These are phyloP conservation scores for Nettapus auritus DNA, from an alignment of 2,113 vertebrate genomes.

Conservation along the genomic window DNA sequence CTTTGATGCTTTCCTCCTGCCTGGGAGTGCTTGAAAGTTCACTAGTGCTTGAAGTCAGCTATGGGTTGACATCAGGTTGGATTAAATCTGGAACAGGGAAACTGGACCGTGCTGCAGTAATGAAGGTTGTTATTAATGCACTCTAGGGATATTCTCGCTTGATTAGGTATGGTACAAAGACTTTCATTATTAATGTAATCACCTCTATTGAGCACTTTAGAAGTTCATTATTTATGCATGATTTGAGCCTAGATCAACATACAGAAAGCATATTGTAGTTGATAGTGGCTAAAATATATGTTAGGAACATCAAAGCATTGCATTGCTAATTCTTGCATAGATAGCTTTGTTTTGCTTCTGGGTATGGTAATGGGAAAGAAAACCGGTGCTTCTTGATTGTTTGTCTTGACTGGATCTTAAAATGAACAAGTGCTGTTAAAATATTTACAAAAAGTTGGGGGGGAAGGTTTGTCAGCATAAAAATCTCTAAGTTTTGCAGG, in stretches of 20 bases:
- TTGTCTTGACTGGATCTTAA: neutral
- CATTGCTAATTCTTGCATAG: neutral
- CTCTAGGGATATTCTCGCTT: neutral
- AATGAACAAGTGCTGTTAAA: neutral
- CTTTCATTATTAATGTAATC: neutral
- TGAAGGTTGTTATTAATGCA: slow-evolving; percentile 4
- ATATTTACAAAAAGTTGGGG: neutral
- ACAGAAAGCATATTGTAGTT: neutral
- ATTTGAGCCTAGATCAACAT: neutral
- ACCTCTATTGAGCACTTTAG: neutral
- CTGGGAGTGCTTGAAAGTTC: neutral
- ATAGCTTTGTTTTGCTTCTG: neutral
- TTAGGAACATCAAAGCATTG: neutral
- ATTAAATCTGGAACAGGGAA: neutral
- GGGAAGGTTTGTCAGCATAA: neutral
- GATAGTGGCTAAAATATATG: neutral
- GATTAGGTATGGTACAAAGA: slow-evolving; percentile 12
- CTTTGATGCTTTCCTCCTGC: neutral
- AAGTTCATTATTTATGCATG: neutral
- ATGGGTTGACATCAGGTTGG: neutral
- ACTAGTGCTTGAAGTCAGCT: neutral
- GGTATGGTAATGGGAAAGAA: neutral
- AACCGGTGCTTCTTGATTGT: neutral
- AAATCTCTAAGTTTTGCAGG: neutral
- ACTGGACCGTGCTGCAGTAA: neutral